phyloP scores from a whole-genome alignment of 1,140 invertebrate genomes.

The Adoxophyes honmai region DNA sequence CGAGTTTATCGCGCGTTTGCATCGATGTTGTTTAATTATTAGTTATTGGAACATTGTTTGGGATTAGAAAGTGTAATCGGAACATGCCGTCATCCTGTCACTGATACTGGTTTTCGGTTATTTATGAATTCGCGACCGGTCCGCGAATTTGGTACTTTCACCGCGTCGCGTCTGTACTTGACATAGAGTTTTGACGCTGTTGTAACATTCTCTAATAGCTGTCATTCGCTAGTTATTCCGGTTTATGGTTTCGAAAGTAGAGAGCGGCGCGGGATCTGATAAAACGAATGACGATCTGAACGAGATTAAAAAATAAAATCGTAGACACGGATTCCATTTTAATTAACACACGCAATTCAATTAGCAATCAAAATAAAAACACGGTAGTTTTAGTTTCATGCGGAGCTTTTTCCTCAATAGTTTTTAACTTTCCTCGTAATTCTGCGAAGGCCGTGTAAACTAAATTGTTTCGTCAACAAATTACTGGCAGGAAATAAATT shows the following conservation, averaged over 20 bases:
- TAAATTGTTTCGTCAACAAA: background rate
- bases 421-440: background rate
- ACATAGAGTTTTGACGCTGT: conserved; percentile 21
- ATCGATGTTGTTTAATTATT: background rate
- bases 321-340: background rate
- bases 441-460: background rate
- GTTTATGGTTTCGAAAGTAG: conserved; percentile 56
- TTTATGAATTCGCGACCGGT: conserved; percentile 4
- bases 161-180: conserved; percentile 7
- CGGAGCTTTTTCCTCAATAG: background rate
- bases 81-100: conserved; percentile 1
- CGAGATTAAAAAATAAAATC: background rate
- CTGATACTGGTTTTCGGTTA: conserved; percentile 3
- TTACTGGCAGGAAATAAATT: background rate
- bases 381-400: no score
- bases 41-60: background rate
- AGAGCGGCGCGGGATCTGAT: conserved; percentile 18
- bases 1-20: no score
- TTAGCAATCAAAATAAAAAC: no score
- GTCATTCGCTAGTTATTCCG: conserved; percentile 39
- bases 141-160: conserved; percentile 12
- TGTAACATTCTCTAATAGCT: conserved; percentile 32
- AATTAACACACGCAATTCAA: background rate
- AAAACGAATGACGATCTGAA: background rate
- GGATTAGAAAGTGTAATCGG: conserved; percentile 6